Evolutionary conservation across 2,113 vertebrate species (phyloP).

Genomic region (Capra hircus): DNA sequence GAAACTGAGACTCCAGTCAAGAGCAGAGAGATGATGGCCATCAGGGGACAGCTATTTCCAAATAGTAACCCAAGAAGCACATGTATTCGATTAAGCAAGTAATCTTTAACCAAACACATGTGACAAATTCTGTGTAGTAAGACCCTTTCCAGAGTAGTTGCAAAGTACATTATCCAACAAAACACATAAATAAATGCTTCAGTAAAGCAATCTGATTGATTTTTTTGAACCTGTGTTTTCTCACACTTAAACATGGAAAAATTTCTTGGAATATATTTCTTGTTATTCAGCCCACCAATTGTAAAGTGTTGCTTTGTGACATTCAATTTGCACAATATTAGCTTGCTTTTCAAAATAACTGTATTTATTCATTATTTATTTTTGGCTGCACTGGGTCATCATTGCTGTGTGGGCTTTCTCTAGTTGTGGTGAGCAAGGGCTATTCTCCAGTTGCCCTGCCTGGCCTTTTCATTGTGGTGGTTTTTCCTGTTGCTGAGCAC

Average conservation of each 20-base stretch:
- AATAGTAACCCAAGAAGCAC: neutral
- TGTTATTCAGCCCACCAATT: neutral
- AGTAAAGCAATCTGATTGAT: neutral
- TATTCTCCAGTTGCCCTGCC: neutral
- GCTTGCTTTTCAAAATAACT: neutral
- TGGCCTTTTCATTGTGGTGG: neutral
- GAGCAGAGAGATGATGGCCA: neutral
- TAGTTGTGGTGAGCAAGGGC: neutral
- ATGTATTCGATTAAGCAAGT: neutral
- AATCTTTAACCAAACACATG: conserved; percentile 16
- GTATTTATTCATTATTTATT: neutral
- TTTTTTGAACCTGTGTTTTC: conserved; percentile 11
- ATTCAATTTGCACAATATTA: neutral
- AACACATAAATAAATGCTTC: neutral
- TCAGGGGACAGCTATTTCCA: neutral
- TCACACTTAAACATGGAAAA: neutral
- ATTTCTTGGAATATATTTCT: neutral
- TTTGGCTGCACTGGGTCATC: neutral
- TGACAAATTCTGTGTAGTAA: neutral
- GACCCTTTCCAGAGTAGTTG: conserved; percentile 1
- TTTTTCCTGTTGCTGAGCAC: neutral
- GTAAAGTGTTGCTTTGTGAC: neutral
- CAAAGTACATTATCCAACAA: neutral
- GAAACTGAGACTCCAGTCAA: neutral
- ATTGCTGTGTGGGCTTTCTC: neutral